Evolutionary conservation across 2,113 vertebrate genomes (phyloP).

Genomic region (Myrmecophaga tridactyla): DNA sequence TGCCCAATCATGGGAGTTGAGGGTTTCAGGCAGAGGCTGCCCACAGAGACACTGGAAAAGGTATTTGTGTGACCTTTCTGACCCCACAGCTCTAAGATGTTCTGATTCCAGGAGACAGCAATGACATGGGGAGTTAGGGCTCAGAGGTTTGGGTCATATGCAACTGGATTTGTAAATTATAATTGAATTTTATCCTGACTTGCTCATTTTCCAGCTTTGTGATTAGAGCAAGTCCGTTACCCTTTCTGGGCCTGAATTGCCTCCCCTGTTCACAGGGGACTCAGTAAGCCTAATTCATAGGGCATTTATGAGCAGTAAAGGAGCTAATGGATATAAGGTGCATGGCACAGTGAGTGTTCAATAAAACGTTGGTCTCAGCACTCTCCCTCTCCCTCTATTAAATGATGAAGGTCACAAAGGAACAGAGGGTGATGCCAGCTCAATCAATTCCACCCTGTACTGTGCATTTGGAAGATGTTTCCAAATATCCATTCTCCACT

Average conservation of each 20-base stretch:
- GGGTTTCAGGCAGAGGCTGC: background rate
- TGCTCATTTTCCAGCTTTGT: background rate
- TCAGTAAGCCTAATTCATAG: background rate
- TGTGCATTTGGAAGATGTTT: background rate
- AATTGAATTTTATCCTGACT: background rate
- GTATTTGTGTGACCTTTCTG: background rate
- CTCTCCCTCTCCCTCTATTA: background rate
- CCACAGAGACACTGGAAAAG: background rate
- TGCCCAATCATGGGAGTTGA: no score
- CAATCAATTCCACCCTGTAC: background rate
- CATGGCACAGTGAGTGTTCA: accelerated
- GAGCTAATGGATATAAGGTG: accelerated
- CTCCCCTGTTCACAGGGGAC: background rate
- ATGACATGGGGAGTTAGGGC: accelerated
- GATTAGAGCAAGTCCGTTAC: background rate
- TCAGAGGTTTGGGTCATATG: background rate
- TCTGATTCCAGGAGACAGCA: background rate
- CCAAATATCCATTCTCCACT: background rate
- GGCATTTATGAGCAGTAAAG: background rate
- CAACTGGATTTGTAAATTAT: background rate
- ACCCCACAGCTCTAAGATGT: background rate
- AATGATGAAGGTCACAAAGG: accelerated
- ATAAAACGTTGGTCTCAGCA: accelerated
- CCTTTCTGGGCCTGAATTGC: background rate
- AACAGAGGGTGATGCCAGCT: accelerated